These are phyloP conservation scores for Apodemia duryi DNA, from an alignment of 2,888 invertebrate species.

Conservation along the genomic window DNA sequence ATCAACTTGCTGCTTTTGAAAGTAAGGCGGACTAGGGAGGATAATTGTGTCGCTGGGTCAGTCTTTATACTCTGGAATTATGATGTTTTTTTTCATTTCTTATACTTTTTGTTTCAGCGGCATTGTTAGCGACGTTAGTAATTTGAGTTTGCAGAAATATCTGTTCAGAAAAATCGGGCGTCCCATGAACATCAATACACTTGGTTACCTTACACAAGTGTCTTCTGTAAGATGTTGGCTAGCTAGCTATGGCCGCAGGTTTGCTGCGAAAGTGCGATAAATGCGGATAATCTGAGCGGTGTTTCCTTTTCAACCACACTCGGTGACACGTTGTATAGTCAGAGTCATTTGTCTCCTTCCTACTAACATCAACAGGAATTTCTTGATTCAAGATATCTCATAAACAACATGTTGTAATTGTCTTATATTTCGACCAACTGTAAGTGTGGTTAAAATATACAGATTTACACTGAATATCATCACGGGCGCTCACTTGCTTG, in stretches of 20 bases:
- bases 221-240: neutral
- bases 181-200: neutral
- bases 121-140: too few species aligned
- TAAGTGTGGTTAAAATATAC: too few species aligned
- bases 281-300: conserved; percentile 1
- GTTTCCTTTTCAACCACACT: conserved; percentile 3
- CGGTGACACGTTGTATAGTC: neutral
- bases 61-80: too few species aligned
- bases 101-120: too few species aligned
- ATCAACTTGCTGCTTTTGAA: too few species aligned
- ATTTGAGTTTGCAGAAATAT: too few species aligned
- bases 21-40: too few species aligned
- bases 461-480: too few species aligned
- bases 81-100: too few species aligned
- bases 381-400: neutral
- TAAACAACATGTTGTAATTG: neutral
- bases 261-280: conserved; percentile 3
- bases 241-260: neutral
- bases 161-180: neutral
- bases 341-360: neutral
- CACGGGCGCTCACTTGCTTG: too few species aligned
- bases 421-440: too few species aligned
- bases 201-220: neutral
- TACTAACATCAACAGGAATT: neutral
- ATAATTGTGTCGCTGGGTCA: too few species aligned